A percentile compares a stretch with the other conserved stretches of the same genome.
Conservation (phyloP, 1,140 invertebrate genomes). For the Triops longicaudatus region DNA sequence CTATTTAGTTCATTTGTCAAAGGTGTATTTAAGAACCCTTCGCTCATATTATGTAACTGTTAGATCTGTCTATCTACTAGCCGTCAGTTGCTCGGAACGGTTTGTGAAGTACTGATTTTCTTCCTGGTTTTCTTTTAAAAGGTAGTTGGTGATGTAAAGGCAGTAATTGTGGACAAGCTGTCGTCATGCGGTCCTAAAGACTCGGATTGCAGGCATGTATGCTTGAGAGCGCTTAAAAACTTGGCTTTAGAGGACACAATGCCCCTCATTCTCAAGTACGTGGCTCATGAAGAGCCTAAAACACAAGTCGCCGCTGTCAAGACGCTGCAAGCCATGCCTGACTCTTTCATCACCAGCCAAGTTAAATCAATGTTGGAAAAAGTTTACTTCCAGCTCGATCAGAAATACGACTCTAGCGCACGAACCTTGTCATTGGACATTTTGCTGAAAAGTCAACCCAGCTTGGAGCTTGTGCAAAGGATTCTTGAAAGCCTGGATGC, state of each 20-base stretch:
- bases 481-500: conserved; percentile 23
- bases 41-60: too few relatives aligned
- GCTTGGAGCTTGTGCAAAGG: conserved; percentile 37
- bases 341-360: conserved; percentile 39
- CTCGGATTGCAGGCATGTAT: conserved; percentile 49
- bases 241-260: conserved; percentile 49
- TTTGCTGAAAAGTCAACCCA: conserved; percentile 51
- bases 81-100: conserved; percentile 23
- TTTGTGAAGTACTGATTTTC: conserved; percentile 28
- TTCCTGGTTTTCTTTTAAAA: conserved; percentile 32
- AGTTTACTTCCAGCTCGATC: conserved; percentile 55
- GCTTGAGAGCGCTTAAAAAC: conserved; percentile 58
- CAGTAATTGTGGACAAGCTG: conserved; percentile 44
- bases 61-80: too few relatives aligned
- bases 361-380: conserved; percentile 30
- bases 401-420: conserved; percentile 57
- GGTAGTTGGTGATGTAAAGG: conserved; percentile 44
- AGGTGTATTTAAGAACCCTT: too few relatives aligned
- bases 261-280: conserved; percentile 48
- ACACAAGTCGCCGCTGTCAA: conserved; percentile 55
- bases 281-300: conserved; percentile 43
- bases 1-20: too few relatives aligned
- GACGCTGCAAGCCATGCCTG: conserved; percentile 49
- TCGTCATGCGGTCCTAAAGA: conserved; percentile 42
- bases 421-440: conserved; percentile 62